phyloP scores from a whole-genome alignment of 2,888 invertebrate genomes.

The Clitarchus hookeri region DNA sequence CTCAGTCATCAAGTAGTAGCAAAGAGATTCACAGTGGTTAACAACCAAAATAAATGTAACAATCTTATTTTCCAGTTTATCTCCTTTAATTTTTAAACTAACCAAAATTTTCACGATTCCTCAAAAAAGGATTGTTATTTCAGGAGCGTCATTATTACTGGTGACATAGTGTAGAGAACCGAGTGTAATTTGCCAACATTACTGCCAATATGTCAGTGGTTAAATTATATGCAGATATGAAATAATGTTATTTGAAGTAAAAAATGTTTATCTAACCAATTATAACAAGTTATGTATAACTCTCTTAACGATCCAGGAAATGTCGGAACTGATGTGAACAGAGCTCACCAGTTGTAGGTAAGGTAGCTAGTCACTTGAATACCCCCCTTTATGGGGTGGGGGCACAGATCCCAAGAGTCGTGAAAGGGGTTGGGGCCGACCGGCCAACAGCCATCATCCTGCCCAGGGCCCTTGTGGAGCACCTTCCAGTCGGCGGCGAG shows the following conservation, averaged over 20 bases:
- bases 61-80: too few relatives aligned
- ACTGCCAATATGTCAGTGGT: too few relatives aligned
- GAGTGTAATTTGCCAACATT: too few relatives aligned
- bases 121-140: too few relatives aligned
- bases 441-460: slow-evolving; percentile 22
- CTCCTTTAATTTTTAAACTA: too few relatives aligned
- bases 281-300: slow-evolving; percentile 11
- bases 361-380: slow-evolving; percentile 79
- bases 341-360: slow-evolving; percentile 73
- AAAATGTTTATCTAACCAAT: background rate
- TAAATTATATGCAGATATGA: too few relatives aligned
- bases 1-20: too few relatives aligned
- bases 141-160: too few relatives aligned
- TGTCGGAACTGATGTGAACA: background rate
- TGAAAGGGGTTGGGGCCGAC: slow-evolving; percentile 74
- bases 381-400: slow-evolving; percentile 79
- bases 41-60: too few relatives aligned
- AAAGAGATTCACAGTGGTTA: too few relatives aligned
- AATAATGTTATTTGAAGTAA: background rate
- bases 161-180: too few relatives aligned
- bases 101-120: too few relatives aligned
- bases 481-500: slow-evolving; percentile 83
- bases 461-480: slow-evolving; percentile 63
- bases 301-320: background rate
- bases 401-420: slow-evolving; percentile 62